These are phyloP conservation scores for Drosophila mauritiana DNA, from an alignment of 1,140 invertebrate species.

Conservation along the genomic window DNA sequence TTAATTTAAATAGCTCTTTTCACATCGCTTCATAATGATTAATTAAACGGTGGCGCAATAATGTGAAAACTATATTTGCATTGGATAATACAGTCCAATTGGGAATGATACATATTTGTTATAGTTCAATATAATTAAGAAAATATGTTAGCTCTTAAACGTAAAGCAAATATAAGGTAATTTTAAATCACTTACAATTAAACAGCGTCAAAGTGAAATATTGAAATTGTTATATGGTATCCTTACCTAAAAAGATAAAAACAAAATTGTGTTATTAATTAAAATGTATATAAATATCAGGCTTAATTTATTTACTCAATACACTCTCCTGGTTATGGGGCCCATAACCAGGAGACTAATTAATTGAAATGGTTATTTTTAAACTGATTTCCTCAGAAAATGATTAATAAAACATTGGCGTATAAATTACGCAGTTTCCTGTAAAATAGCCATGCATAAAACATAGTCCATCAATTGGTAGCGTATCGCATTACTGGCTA, in stretches of 20 bases:
- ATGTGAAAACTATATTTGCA: too few relatives aligned
- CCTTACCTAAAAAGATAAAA: not conserved
- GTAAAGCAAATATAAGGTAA: too few relatives aligned
- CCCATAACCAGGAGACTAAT: not conserved
- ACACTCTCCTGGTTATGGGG: too few relatives aligned
- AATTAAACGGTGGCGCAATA: not conserved
- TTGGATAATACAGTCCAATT: not conserved
- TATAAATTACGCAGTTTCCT: not conserved
- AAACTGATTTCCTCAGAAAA: not conserved
- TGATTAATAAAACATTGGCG: not conserved
- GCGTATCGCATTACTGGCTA: slow-evolving; percentile 2
- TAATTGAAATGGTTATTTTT: slow-evolving; percentile 1
- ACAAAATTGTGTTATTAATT: not conserved
- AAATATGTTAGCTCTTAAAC: too few relatives aligned
- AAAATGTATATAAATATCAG: not conserved
- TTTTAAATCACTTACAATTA: too few relatives aligned
- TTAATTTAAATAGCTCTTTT: slow-evolving; percentile 24
- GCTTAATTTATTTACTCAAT: not conserved
- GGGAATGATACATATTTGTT: not conserved
- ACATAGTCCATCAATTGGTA: slow-evolving; percentile 4
- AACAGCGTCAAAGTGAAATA: too few relatives aligned
- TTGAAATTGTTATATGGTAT: too few relatives aligned
- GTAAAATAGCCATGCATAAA: slow-evolving; percentile 8
- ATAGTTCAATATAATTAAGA: not conserved
- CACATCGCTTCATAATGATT: not conserved